Percentiles rank a stretch among this genome's conserved stretches.
Conservation (phyloP, 2,888 invertebrate genomes). For the Stenodema calcarata region DNA sequence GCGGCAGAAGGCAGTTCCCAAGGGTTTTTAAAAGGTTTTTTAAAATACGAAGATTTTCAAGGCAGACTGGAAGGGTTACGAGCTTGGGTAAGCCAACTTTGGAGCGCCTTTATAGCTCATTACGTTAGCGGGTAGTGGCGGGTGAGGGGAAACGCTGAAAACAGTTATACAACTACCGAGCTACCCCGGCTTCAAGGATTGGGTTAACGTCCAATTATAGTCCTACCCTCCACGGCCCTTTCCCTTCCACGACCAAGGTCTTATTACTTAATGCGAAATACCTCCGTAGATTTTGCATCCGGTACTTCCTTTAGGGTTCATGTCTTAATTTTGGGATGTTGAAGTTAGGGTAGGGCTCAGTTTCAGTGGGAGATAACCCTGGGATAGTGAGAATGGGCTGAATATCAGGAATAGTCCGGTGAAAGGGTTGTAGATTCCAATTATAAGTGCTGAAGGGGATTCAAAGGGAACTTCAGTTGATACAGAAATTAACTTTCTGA, state of each 20-base stretch:
- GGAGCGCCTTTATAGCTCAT: not conserved
- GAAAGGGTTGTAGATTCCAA: no score
- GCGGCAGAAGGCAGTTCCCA: not conserved
- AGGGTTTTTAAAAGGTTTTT: not conserved
- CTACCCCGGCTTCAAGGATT: not conserved
- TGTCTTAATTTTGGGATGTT: no score
- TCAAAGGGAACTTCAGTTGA: no score
- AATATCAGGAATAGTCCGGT: no score
- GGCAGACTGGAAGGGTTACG: not conserved
- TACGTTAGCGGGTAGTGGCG: not conserved
- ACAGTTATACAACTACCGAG: not conserved
- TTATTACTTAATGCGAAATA: not conserved
- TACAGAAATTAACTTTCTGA: no score
- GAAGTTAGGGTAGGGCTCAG: no score
- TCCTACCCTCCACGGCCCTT: not conserved
- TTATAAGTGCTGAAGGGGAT: no score
- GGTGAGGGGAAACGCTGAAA: not conserved
- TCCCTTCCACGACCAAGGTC: not conserved
- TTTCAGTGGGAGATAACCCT: no score
- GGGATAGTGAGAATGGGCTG: no score
- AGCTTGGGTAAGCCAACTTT: not conserved
- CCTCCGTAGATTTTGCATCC: no score
- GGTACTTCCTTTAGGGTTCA: no score
- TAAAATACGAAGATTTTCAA: not conserved
- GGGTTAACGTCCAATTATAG: not conserved